phyloP scores from a whole-genome alignment of 2,113 vertebrate species.

The Lophotis ruficrista region DNA sequence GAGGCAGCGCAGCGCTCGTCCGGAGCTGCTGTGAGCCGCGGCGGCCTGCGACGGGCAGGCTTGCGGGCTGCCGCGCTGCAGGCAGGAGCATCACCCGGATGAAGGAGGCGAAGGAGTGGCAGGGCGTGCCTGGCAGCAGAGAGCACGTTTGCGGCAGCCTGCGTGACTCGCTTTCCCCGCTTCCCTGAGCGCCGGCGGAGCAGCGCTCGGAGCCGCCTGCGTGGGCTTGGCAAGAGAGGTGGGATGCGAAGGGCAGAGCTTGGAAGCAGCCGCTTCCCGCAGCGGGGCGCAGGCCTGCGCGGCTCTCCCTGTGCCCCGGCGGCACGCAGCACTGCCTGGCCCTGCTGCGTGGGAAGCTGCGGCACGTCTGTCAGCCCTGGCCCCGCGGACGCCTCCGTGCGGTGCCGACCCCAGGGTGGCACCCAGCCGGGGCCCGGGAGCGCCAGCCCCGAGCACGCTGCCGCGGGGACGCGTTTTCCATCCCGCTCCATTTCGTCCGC shows the following conservation, averaged over 20 bases:
- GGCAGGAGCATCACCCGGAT: neutral
- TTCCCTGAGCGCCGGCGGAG: rapidly evolving
- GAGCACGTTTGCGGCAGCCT: neutral
- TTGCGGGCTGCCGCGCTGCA: neutral
- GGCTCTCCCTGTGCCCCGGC: neutral
- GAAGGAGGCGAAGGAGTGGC: neutral
- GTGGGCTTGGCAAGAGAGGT: neutral
- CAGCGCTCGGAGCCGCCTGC: neutral
- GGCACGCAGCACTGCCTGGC: rapidly evolving
- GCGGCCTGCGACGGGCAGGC: neutral
- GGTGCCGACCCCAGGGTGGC: neutral
- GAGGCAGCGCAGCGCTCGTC: neutral
- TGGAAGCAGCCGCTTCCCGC: neutral
- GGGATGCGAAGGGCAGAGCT: neutral
- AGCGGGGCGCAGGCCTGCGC: neutral
- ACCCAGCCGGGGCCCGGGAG: neutral
- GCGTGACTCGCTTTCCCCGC: neutral
- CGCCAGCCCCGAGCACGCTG: neutral
- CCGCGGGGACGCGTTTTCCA: neutral
- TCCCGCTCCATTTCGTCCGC: neutral
- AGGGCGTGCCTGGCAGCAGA: neutral
- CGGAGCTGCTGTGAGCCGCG: neutral
- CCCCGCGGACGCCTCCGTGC: neutral
- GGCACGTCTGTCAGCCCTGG: too few relatives aligned
- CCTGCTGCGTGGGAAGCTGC: neutral